Percentiles rank a stretch among this genome's conserved stretches.
Evolutionary conservation across 2,113 vertebrate species (phyloP).

Genomic region (Heliornis fulica): DNA sequence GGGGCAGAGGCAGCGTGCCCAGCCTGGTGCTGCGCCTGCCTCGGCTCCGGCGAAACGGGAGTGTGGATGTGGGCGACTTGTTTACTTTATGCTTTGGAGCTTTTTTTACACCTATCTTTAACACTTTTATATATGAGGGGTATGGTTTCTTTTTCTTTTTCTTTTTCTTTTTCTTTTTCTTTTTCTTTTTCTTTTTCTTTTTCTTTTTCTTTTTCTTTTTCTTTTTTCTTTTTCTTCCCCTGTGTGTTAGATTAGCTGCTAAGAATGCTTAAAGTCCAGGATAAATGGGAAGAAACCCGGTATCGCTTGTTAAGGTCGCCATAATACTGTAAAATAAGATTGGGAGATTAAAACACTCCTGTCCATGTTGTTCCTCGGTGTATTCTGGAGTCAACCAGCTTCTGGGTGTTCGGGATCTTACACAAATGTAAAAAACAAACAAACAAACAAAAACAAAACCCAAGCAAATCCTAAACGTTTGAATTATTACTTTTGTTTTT

Average conservation of each 20-base stretch:
- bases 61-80: background rate
- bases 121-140: background rate
- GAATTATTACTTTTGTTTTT: fast-evolving
- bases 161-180: background rate
- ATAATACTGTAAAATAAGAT: background rate
- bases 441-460: too few species aligned
- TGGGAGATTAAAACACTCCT: background rate
- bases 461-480: too few species aligned
- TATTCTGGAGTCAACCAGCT: background rate
- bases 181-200: too few species aligned
- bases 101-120: background rate
- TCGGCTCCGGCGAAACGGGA: background rate
- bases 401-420: background rate
- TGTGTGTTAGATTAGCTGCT: background rate
- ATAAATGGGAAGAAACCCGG: background rate
- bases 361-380: background rate
- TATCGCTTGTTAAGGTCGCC: background rate
- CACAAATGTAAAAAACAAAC: background rate
- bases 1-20: background rate
- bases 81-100: background rate
- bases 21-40: background rate
- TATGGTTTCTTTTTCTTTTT: too few species aligned
- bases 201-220: too few species aligned
- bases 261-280: background rate
- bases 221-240: background rate